Conservation (phyloP, 2,888 invertebrate species). For the Geotrupes spiniger region DNA sequence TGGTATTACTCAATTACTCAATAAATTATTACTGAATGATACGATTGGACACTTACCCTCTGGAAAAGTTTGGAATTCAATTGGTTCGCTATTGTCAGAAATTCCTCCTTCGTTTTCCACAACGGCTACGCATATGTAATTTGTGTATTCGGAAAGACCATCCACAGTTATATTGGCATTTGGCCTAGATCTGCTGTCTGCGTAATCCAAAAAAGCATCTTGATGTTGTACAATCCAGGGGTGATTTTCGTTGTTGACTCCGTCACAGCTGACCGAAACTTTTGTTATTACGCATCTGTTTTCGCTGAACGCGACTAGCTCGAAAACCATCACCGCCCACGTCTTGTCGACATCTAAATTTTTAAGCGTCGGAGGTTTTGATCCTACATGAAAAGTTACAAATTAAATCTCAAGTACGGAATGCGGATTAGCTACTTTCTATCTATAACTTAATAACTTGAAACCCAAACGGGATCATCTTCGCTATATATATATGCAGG, state of each 20-base stretch:
- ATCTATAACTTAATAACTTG: too few relatives aligned
- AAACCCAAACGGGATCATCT: too few relatives aligned
- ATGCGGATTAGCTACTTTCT: too few relatives aligned
- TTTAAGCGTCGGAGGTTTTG: constrained; percentile 15
- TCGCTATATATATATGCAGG: too few relatives aligned
- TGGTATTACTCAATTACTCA: too few relatives aligned
- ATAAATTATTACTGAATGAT: not conserved
- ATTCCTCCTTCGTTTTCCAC: constrained; percentile 17
- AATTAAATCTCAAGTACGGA: not conserved
- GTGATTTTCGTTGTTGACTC: not conserved
- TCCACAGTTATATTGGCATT: constrained; percentile 3
- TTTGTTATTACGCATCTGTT: constrained; percentile 19
- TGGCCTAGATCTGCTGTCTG: constrained; percentile 9
- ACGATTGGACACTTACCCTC: constrained; percentile 19
- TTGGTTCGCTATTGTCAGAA: constrained; percentile 13
- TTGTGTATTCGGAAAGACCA: constrained; percentile 21
- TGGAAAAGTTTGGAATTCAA: constrained; percentile 19
- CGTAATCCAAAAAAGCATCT: constrained; percentile 1
- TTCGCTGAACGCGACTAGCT: constrained; percentile 3
- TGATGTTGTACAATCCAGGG: constrained; percentile 6
- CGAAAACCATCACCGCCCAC: constrained; percentile 10
- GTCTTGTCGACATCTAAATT: constrained; percentile 4
- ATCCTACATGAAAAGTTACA: too few relatives aligned
- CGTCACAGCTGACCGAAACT: constrained; percentile 17
- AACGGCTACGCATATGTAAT: constrained; percentile 20